phyloP scores from a whole-genome alignment of 2,888 invertebrate genomes.

The Melieria picta region DNA sequence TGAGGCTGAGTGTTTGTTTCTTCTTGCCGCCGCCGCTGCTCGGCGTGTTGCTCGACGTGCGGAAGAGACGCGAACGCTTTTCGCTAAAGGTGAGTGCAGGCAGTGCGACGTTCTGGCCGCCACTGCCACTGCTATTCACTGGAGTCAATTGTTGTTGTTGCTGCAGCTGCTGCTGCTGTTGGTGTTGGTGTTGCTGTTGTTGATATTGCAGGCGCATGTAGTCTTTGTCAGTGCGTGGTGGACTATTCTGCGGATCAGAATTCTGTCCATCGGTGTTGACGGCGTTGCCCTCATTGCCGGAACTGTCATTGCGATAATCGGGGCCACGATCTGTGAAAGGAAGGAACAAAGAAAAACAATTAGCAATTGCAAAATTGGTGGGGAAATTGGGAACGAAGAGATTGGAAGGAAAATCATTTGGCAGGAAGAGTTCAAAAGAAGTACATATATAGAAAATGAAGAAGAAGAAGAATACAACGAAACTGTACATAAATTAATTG shows the following conservation, averaged over 20 bases:
- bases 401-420: no score
- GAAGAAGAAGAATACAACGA: no score
- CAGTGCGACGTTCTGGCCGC: conserved; percentile 36
- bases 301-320: conserved; percentile 66
- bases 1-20: conserved; percentile 72
- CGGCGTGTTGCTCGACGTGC: conserved; percentile 65
- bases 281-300: conserved; percentile 72
- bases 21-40: conserved; percentile 67
- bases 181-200: conserved; percentile 49
- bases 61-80: conserved; percentile 69
- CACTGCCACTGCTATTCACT: conserved; percentile 48
- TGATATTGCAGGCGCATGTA: conserved; percentile 54
- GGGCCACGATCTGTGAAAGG: conserved; percentile 56
- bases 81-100: conserved; percentile 57
- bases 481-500: no score
- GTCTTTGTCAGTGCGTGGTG: conserved; percentile 69
- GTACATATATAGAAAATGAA: no score
- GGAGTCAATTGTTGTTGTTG: conserved; percentile 54
- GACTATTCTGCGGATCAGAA: conserved; percentile 72
- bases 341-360: not conserved
- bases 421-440: no score
- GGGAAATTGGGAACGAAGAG: no score
- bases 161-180: conserved; percentile 35
- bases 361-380: not conserved
- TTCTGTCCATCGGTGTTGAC: conserved; percentile 74